Percentiles rank a stretch among this genome's conserved stretches.
Evolutionary conservation across 2,113 vertebrate species (phyloP).

Genomic region (Heterocephalus glaber): DNA sequence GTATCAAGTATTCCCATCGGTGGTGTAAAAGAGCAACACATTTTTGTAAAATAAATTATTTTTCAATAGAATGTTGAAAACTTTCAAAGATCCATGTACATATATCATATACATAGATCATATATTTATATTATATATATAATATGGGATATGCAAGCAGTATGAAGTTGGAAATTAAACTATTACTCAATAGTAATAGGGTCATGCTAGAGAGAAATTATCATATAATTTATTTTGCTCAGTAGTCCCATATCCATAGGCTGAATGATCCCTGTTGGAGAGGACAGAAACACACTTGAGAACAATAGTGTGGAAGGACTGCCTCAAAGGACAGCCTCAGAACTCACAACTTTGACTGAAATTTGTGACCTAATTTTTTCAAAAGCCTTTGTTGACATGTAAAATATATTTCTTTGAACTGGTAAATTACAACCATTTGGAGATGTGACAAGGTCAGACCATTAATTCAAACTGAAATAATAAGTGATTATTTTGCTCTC

Average conservation of each 20-base stretch:
- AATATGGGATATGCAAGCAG: neutral
- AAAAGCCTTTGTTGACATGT: neutral
- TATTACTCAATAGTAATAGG: neutral
- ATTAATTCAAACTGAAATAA: neutral
- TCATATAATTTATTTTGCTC: neutral
- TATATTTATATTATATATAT: neutral
- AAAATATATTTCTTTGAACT: slow-evolving; percentile 4
- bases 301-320: neutral
- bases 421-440: slow-evolving; percentile 23
- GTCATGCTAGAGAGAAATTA: neutral
- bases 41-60: neutral
- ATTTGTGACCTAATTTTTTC: neutral
- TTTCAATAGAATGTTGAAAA: neutral
- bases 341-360: neutral
- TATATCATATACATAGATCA: neutral
- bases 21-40: neutral
- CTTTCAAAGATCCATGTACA: too few relatives aligned
- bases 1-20: neutral
- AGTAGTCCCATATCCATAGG: neutral
- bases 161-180: neutral
- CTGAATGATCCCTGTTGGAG: neutral
- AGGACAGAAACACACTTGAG: neutral
- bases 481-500: neutral
- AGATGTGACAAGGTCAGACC: neutral
- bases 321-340: neutral